These are phyloP conservation scores for Fabriciana adippe DNA, from an alignment of 2,888 invertebrate species.

Conservation along the genomic window DNA sequence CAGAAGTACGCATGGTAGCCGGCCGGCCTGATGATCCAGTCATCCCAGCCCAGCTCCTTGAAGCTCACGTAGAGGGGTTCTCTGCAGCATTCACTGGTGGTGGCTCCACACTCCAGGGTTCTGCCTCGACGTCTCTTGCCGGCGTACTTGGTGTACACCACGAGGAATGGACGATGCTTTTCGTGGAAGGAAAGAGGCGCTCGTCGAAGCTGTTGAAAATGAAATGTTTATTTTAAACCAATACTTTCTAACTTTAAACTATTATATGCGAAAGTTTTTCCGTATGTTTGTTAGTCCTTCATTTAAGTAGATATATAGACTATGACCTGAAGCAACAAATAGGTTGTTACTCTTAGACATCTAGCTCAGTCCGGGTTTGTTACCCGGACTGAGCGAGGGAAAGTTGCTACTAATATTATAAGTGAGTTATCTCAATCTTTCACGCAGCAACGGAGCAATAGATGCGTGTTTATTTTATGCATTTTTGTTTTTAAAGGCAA, in stretches of 20 bases:
- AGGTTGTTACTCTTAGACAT: no score
- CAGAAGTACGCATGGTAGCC: constrained; percentile 95
- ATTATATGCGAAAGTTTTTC: background rate
- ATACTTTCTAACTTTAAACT: background rate
- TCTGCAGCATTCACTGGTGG: constrained; percentile 89
- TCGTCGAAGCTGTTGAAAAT: constrained; percentile 72
- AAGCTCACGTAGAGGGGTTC: constrained; percentile 92
- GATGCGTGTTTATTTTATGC: background rate
- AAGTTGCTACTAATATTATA: no score
- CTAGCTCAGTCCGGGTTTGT: no score
- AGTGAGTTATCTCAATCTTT: no score
- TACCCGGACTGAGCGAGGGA: no score
- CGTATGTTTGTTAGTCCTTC: no score
- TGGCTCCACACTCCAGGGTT: constrained; percentile 85
- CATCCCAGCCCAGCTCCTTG: constrained; percentile 92
- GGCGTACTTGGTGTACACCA: constrained; percentile 89
- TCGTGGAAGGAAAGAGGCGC: constrained; percentile 87
- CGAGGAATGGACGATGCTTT: constrained; percentile 88
- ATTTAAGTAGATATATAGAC: no score
- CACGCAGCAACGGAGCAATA: background rate
- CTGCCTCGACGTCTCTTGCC: constrained; percentile 84
- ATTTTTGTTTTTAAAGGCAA: no score
- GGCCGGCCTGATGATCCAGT: constrained; percentile 92
- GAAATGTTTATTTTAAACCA: background rate
- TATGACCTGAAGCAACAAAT: no score